Evolutionary conservation across 2,113 vertebrate genomes (phyloP), one percentile per base, ranked within the genome.

Genomic region (Fregetta grallaria): DNA sequence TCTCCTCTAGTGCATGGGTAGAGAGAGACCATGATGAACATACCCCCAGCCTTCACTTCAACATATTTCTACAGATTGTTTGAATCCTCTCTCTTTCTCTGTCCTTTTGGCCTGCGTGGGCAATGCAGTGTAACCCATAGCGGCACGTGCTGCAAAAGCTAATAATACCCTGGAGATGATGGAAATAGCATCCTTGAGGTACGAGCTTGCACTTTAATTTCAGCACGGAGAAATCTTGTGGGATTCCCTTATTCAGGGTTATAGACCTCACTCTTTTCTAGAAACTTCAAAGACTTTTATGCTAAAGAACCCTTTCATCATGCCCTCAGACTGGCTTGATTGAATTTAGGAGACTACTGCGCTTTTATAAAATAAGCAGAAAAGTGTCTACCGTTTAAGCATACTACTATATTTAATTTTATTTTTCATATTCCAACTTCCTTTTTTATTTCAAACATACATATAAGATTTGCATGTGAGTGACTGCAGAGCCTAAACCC

Each of bases 251-350:
- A 80, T 95, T 88, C 94, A 84, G 92, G 92, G 86, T 80, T 93
- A 86, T 86, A 86, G 88, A 93, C 86, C 82, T 95, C 78, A 86
- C 55, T 86, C 75, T 90, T 93, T 94, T 95, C 94, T 94, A 82
- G 95, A 96, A 96, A 95, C 95, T 96, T 96, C 93, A 94, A 96
- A 96, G 88, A 80, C 68, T 93, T 96, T 92, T 92, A 92, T 94
- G 78, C 90, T 93, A 93, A 94, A 92, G 85, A 92, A 59, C 26
- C 26, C 90, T 96, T 97, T 96, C 94, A 95, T 96, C 88, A 71
- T 93, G 47, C 79, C 83, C 72, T 96, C 72, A 80, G 72, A 82
- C 56, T 71, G 50, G 63, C 75, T 96, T 96, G 95, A 96, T 96
- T 97, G 94, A 94, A 94, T 97, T 90, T 93, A 63, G 75, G 67